Evolutionary conservation across 2,113 vertebrate species (phyloP).

Genomic region (Pollimyrus isidori): DNA sequence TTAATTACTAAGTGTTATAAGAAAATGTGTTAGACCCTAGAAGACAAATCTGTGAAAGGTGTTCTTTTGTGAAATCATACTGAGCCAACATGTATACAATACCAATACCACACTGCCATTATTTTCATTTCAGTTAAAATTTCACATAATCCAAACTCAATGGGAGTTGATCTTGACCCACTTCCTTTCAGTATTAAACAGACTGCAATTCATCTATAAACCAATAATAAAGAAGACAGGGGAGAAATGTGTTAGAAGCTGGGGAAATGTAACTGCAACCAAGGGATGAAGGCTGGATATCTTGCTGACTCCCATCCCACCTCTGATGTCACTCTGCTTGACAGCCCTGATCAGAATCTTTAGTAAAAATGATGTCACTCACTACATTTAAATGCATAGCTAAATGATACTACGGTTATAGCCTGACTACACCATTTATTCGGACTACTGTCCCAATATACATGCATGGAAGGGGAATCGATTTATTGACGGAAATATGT

Average conservation of each 20-base stretch:
- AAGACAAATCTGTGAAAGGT: background rate
- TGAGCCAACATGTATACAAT: background rate
- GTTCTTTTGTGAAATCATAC: background rate
- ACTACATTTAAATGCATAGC: no score
- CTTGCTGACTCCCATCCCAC: background rate
- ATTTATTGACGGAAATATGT: no score
- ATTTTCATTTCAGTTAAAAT: background rate
- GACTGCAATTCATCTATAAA: background rate
- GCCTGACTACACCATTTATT: no score
- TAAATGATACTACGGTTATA: no score
- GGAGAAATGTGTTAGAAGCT: constrained; percentile 6
- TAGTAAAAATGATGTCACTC: background rate
- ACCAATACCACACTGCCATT: background rate
- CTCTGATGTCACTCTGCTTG: background rate
- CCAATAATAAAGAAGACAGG: background rate
- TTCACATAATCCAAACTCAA: background rate
- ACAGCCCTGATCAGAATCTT: background rate
- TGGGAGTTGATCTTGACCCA: background rate
- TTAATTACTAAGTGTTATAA: background rate
- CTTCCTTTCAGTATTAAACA: background rate
- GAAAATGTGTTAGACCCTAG: background rate
- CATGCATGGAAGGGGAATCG: no score
- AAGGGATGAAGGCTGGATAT: background rate
- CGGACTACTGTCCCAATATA: no score
- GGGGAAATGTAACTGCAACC: background rate